Percentiles rank a stretch among this genome's conserved stretches.
phyloP scores from a whole-genome alignment of 2,888 invertebrate species.

The Amphipoea lucens region DNA sequence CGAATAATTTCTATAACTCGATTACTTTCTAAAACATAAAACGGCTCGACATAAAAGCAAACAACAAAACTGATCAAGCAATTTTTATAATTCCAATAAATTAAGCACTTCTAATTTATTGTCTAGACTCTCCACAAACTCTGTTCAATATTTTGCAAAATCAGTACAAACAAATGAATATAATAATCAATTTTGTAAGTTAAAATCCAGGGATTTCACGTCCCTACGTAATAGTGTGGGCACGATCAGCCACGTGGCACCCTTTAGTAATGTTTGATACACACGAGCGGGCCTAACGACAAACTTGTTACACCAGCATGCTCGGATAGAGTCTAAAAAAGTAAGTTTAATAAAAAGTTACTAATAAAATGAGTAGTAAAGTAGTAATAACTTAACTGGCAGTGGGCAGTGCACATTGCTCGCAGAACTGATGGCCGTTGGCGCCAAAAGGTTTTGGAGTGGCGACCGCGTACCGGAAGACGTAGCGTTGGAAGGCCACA shows the following conservation, averaged over 20 bases:
- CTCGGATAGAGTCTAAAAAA: neutral
- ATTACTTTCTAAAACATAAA: constrained; percentile 1
- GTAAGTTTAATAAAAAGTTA: neutral
- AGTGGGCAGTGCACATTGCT: neutral
- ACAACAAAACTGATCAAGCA: neutral
- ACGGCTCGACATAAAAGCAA: neutral
- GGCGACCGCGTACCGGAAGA: neutral
- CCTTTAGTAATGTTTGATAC: constrained; percentile 73
- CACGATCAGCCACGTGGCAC: constrained; percentile 76
- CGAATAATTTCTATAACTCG: neutral
- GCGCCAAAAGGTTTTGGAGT: neutral
- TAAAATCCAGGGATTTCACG: constrained; percentile 72
- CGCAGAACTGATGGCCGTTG: neutral
- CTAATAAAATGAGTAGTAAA: neutral
- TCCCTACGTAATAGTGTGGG: constrained; percentile 74
- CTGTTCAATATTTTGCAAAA: constrained; percentile 49
- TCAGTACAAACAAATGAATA: constrained; percentile 56
- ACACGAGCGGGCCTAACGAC: constrained; percentile 59
- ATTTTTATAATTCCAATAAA: constrained; percentile 36
- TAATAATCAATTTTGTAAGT: constrained; percentile 73
- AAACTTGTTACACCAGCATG: neutral
- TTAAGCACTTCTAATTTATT: constrained; percentile 16
- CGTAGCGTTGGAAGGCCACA: neutral
- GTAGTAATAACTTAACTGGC: neutral
- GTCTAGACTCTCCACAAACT: constrained; percentile 23